Conservation (phyloP, 2,113 vertebrate genomes). For the Cynoglossus semilaevis region DNA sequence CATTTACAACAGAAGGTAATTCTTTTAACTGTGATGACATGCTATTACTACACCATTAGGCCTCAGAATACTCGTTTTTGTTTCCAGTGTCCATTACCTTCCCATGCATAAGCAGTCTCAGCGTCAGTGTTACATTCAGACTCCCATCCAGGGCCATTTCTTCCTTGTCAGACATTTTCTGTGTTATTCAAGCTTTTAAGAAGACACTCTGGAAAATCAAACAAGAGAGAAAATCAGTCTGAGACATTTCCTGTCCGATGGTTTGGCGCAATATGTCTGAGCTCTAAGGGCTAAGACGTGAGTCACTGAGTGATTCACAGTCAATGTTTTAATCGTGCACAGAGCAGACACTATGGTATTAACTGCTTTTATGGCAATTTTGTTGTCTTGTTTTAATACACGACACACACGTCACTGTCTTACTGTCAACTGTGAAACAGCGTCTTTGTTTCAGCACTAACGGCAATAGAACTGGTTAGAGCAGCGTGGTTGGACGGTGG, state of each 20-base stretch:
- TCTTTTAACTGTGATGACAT: constrained; percentile 7
- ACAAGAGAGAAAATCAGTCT: constrained; percentile 13
- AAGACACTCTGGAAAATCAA: constrained; percentile 71
- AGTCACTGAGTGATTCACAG: no score
- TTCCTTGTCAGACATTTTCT: constrained; percentile 78
- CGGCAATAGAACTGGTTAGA: no score
- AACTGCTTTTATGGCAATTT: no score
- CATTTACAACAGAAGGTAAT: constrained; percentile 17
- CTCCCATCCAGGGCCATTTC: constrained; percentile 81
- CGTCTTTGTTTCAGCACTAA: no score
- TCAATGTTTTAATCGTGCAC: no score
- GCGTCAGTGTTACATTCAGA: constrained; percentile 86
- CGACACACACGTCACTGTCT: no score
- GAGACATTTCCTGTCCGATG: constrained; percentile 11
- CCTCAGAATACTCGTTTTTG: constrained; percentile 2
- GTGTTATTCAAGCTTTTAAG: constrained; percentile 59
- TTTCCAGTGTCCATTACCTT: constrained; percentile 78
- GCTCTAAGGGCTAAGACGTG: background rate
- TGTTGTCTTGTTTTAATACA: no score
- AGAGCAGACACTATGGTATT: no score
- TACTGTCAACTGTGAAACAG: no score
- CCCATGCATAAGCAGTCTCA: constrained; percentile 90
- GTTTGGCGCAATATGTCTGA: constrained; percentile 15
- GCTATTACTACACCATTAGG: constrained; percentile 7
- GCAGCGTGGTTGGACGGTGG: no score